Conservation (phyloP, 2,888 invertebrate genomes). For the Rotaria magnacalcarata region DNA sequence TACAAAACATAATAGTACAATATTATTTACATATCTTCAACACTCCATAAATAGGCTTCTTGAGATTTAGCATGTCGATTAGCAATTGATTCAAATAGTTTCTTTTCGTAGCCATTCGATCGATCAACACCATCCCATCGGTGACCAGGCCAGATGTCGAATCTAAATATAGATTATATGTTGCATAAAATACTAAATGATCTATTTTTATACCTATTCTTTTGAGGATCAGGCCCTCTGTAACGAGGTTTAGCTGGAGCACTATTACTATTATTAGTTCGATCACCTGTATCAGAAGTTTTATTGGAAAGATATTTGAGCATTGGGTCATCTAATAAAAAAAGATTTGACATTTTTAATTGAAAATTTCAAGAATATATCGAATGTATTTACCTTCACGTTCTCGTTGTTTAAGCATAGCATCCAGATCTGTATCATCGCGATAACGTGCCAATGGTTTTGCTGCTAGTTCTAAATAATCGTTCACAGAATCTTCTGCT, state of each 20-base stretch:
- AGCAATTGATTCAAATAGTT: constrained; percentile 66
- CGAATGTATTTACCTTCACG: constrained; percentile 63
- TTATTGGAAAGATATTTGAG: constrained; percentile 41
- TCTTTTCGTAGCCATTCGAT: constrained; percentile 88
- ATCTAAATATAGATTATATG: background rate
- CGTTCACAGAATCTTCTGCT: constrained; percentile 72
- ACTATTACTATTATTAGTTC: constrained; percentile 61
- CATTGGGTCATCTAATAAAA: constrained; percentile 45
- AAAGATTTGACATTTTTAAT: background rate
- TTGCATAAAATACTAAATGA: background rate
- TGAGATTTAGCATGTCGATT: constrained; percentile 69
- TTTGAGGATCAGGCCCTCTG: constrained; percentile 73
- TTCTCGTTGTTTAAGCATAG: constrained; percentile 66
- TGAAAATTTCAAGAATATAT: background rate
- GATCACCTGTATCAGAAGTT: background rate
- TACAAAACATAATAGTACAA: background rate
- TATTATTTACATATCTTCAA: constrained; percentile 77
- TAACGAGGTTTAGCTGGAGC: constrained; percentile 64
- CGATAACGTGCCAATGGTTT: constrained; percentile 85
- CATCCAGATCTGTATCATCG: constrained; percentile 81
- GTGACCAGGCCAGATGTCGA: constrained; percentile 80
- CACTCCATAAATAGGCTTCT: constrained; percentile 87
- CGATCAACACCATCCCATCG: constrained; percentile 97
- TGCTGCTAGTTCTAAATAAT: constrained; percentile 76
- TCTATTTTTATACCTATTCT: constrained; percentile 71